Evolutionary conservation across 2,888 invertebrate genomes (phyloP).

Genomic region (Scaptomyza flava): DNA sequence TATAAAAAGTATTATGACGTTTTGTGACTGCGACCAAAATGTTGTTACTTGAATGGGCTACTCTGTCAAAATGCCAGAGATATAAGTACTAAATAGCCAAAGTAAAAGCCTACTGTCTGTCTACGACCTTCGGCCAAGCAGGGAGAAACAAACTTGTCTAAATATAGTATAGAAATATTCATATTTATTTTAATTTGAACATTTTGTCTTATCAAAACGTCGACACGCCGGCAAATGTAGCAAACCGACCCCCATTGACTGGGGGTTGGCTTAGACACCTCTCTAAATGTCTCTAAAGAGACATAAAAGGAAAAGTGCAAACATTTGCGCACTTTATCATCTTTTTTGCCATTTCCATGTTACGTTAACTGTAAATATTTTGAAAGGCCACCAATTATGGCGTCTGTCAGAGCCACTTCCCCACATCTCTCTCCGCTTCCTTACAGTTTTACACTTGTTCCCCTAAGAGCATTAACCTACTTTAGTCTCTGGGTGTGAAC

Average conservation of each 20-base stretch:
- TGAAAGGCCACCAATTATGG: constrained; percentile 76
- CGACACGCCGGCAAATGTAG: constrained; percentile 48
- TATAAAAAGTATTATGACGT: constrained; percentile 11
- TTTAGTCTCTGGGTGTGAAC: constrained; percentile 43
- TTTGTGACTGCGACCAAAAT: constrained; percentile 50
- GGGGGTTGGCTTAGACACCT: constrained; percentile 42
- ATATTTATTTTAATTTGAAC: constrained; percentile 18
- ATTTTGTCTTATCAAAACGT: constrained; percentile 67
- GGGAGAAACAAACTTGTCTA: constrained; percentile 40
- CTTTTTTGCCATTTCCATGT: constrained; percentile 75
- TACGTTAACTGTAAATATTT: constrained; percentile 78
- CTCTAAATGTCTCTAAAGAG: constrained; percentile 68
- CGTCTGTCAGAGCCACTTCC: constrained; percentile 41
- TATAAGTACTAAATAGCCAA: background rate
- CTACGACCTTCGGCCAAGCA: background rate
- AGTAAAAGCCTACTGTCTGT: constrained; percentile 28
- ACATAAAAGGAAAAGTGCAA: constrained; percentile 80
- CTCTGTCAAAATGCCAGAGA: constrained; percentile 51
- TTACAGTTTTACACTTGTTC: constrained; percentile 10
- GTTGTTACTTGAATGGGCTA: constrained; percentile 57
- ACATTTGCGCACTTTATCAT: constrained; percentile 80
- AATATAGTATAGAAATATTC: constrained; percentile 52
- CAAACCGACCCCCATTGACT: constrained; percentile 8
- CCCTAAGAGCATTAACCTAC: constrained; percentile 69
- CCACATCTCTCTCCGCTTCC: background rate